Conservation (phyloP, 2,888 invertebrate species). For the Drosophila formosana region DNA sequence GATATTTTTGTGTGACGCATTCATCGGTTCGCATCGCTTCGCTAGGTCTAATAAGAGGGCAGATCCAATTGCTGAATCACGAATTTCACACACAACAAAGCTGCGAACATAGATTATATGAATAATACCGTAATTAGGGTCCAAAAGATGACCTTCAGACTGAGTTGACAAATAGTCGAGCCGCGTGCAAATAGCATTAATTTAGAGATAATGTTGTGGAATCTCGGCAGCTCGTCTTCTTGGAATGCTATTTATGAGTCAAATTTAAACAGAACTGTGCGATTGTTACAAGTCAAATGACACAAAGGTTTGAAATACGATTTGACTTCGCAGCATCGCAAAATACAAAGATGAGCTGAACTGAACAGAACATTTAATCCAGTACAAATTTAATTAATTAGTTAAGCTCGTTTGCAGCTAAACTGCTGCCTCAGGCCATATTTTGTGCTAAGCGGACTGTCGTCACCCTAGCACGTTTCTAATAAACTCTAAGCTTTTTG, state of each 20-base stretch:
- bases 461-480: conserved; percentile 38
- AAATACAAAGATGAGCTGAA: too few species aligned
- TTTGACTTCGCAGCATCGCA: not conserved
- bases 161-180: conserved; percentile 6
- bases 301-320: not conserved
- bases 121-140: conserved; percentile 44
- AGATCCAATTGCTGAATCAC: conserved; percentile 43
- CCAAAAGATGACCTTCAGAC: conserved; percentile 27
- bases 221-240: conserved; percentile 8
- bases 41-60: conserved; percentile 28
- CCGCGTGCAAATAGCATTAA: conserved; percentile 8
- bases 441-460: conserved; percentile 7
- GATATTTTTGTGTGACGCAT: conserved; percentile 36
- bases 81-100: conserved; percentile 16
- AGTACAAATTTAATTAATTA: conserved; percentile 43
- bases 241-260: conserved; percentile 1
- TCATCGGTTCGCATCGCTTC: not conserved
- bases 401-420: conserved; percentile 36
- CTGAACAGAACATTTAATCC: conserved; percentile 9
- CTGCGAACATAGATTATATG: conserved; percentile 22
- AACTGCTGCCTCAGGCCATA: conserved; percentile 23
- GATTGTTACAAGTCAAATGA: not conserved
- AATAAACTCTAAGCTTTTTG: conserved; percentile 47
- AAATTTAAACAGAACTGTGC: not conserved
- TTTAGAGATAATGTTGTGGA: not conserved